Evolutionary conservation across 2,113 vertebrate genomes (phyloP).

Genomic region (Holacanthus passer): DNA sequence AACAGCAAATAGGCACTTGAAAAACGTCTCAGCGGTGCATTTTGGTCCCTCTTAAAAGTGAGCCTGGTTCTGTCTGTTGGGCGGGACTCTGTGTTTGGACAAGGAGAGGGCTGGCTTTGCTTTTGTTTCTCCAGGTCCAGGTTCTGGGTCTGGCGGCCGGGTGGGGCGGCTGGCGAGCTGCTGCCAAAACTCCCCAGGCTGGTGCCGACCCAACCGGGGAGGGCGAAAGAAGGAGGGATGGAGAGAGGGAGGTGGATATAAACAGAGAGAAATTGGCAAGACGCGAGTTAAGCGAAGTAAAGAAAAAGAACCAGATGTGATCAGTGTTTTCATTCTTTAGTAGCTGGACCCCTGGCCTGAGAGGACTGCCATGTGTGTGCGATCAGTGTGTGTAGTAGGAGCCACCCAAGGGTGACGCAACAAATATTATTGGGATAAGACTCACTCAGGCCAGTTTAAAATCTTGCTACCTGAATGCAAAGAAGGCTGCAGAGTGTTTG

Average conservation of each 20-base stretch:
- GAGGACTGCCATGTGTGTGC: neutral
- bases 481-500: neutral
- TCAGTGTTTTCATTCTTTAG: constrained; percentile 12
- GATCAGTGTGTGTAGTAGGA: neutral
- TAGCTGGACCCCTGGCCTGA: constrained; percentile 2
- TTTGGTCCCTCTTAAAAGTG: constrained; percentile 33
- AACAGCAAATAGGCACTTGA: constrained; percentile 52
- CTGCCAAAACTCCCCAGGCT: constrained; percentile 52
- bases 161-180: constrained; percentile 35
- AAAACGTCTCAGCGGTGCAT: constrained; percentile 36
- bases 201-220: constrained; percentile 14
- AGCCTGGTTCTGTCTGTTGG: constrained; percentile 58
- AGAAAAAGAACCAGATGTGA: constrained; percentile 29
- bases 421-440: neutral
- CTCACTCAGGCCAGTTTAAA: neutral
- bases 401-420: neutral
- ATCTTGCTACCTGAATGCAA: neutral
- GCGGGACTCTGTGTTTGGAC: constrained; percentile 54
- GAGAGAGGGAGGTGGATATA: constrained; percentile 6
- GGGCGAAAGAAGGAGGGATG: neutral
- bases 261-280: constrained; percentile 8
- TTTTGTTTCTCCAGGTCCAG: constrained; percentile 39
- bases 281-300: neutral
- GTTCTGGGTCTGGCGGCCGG: constrained; percentile 50
- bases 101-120: constrained; percentile 34